Percentiles rank a stretch among this genome's conserved stretches.
Evolutionary conservation across 2,888 invertebrate genomes (phyloP).

Genomic region (Cerastis leucographa): DNA sequence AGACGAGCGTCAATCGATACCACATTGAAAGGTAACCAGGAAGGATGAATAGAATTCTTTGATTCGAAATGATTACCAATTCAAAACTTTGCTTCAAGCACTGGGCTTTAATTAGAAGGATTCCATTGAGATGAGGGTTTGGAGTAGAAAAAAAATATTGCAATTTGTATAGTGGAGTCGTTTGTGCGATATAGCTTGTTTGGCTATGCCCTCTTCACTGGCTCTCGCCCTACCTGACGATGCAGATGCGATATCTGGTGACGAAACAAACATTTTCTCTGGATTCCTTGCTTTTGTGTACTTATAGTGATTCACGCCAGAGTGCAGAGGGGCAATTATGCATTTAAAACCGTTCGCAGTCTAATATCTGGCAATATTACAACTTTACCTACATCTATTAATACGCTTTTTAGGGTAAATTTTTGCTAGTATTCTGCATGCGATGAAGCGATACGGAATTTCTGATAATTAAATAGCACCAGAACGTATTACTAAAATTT

Average conservation of each 20-base stretch:
- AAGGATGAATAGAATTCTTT: conserved; percentile 82
- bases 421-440: not conserved
- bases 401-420: not conserved
- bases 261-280: conserved; percentile 2
- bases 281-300: conserved; percentile 2
- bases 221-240: conserved; percentile 20
- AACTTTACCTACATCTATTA: not conserved
- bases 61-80: conserved; percentile 88
- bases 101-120: conserved; percentile 86
- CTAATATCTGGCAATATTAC: not conserved
- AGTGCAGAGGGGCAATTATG: not conserved
- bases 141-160: conserved; percentile 72
- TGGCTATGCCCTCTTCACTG: conserved; percentile 40
- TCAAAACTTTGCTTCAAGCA: conserved; percentile 82
- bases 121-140: conserved; percentile 69
- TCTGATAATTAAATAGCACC: not conserved
- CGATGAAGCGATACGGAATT: not conserved
- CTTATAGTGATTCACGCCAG: not conserved
- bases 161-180: conserved; percentile 70
- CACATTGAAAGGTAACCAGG: conserved; percentile 71
- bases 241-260: conserved; percentile 12
- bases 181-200: conserved; percentile 47
- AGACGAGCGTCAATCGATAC: conserved; percentile 67
- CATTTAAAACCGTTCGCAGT: not conserved
- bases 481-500: not conserved